These are phyloP conservation scores for Nicator chloris DNA, from an alignment of 2,113 vertebrate genomes.

Conservation along the genomic window DNA sequence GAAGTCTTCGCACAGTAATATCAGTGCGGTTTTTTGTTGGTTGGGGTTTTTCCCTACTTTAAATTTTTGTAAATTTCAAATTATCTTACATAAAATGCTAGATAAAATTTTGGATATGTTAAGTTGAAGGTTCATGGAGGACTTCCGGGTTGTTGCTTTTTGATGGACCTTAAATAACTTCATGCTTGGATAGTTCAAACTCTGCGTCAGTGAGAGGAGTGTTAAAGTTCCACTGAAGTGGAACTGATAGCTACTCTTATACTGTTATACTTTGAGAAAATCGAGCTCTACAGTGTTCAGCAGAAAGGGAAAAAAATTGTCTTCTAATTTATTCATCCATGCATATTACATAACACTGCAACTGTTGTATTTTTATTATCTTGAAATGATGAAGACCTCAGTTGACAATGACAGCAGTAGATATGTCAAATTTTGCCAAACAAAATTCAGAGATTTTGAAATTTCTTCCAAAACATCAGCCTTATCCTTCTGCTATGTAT, in stretches of 20 bases:
- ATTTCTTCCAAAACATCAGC: not conserved
- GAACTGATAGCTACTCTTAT: not conserved
- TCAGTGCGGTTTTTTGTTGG: accelerated
- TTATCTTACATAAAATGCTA: not conserved
- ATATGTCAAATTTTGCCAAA: not conserved
- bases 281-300: not conserved
- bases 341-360: not conserved
- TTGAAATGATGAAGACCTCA: not conserved
- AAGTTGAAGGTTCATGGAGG: not conserved
- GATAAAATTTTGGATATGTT: not conserved
- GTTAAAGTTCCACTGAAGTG: not conserved
- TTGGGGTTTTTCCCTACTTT: not conserved
- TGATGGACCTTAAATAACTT: not conserved
- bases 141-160: not conserved
- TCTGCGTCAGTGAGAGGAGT: not conserved
- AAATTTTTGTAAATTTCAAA: not conserved
- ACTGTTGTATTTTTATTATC: not conserved
- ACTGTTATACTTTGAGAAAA: not conserved
- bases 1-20: not conserved
- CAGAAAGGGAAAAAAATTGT: not conserved
- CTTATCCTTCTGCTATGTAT: not conserved
- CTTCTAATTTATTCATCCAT: not conserved
- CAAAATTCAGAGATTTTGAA: not conserved
- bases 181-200: not conserved
- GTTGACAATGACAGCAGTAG: not conserved